A percentile compares a stretch with the other conserved stretches of the same genome.
These are phyloP conservation scores for Manis javanica DNA, from an alignment of 2,797 vertebrate species.

Conservation along the genomic window DNA sequence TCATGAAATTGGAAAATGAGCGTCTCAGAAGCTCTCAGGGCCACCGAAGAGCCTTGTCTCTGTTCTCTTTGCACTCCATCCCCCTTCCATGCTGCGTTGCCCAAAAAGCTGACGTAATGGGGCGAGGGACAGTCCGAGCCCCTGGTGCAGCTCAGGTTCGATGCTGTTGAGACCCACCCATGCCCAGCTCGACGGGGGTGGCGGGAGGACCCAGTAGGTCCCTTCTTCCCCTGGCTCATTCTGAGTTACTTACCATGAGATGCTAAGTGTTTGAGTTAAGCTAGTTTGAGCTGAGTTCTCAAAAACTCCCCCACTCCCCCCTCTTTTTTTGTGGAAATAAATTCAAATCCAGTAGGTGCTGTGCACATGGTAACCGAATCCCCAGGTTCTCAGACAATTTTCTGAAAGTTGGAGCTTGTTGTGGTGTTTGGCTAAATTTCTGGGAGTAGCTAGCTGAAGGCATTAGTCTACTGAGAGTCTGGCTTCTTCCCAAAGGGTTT, in stretches of 20 bases:
- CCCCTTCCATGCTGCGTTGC: not conserved
- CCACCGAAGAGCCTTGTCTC: not conserved
- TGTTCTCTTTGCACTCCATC: not conserved
- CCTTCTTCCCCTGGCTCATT: not conserved
- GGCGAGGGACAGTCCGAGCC: not conserved
- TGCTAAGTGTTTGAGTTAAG: not conserved
- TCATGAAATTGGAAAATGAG: not conserved
- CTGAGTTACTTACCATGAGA: not conserved
- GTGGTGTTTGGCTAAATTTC: constrained; percentile 74
- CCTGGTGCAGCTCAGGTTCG: not conserved
- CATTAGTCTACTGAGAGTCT: constrained; percentile 70
- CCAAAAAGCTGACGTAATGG: not conserved
- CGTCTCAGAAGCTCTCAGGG: not conserved
- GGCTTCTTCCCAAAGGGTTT: constrained; percentile 69
- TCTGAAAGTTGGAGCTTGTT: constrained; percentile 53
- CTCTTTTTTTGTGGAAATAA: not conserved
- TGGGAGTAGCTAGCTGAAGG: constrained; percentile 78
- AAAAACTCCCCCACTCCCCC: not conserved
- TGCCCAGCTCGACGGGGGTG: not conserved
- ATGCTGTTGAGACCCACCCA: not conserved
- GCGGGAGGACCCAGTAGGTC: too few relatives aligned
- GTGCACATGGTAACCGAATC: not conserved
- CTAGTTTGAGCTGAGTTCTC: not conserved
- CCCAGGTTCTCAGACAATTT: constrained; percentile 32
- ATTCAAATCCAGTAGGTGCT: constrained; percentile 20